A percentile compares a stretch with the other conserved stretches of the same genome.
These are phyloP conservation scores for Cyclopterus lumpus DNA, from an alignment of 2,797 vertebrate genomes.

Conservation along the genomic window DNA sequence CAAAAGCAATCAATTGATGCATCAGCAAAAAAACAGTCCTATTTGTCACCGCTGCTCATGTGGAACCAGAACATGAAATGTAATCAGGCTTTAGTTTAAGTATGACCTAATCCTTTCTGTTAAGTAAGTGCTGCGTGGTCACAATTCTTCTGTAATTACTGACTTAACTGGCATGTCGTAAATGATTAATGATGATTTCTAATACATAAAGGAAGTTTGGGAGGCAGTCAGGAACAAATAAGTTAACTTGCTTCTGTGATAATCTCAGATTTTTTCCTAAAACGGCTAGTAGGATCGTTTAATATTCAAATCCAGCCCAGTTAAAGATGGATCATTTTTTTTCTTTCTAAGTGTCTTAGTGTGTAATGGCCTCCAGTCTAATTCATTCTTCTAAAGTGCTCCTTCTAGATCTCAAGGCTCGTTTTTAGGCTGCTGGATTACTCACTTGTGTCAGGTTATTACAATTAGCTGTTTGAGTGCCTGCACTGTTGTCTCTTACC, in stretches of 20 bases:
- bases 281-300: slow-evolving; percentile 51
- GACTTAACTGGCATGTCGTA: slow-evolving; percentile 70
- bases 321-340: slow-evolving; percentile 69
- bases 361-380: slow-evolving; percentile 71
- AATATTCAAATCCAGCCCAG: slow-evolving; percentile 66
- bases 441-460: slow-evolving; percentile 84
- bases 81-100: slow-evolving; percentile 73
- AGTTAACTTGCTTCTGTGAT: slow-evolving; percentile 46
- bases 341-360: slow-evolving; percentile 56
- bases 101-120: slow-evolving; percentile 71
- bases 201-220: slow-evolving; percentile 69
- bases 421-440: slow-evolving; percentile 78
- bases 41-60: slow-evolving; percentile 66
- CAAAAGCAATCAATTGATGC: slow-evolving; percentile 64
- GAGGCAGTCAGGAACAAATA: slow-evolving; percentile 54
- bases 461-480: slow-evolving; percentile 80
- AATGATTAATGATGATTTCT: slow-evolving; percentile 79
- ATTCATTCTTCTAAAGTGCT: slow-evolving; percentile 77
- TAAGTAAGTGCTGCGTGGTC: slow-evolving; percentile 63
- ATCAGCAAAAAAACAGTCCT: slow-evolving; percentile 59
- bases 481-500: slow-evolving; percentile 68
- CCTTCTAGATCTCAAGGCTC: slow-evolving; percentile 70
- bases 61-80: slow-evolving; percentile 73
- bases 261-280: slow-evolving; percentile 52
- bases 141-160: slow-evolving; percentile 75